Conservation (phyloP, 2,797 vertebrate genomes). For the Acanthornis magna region DNA sequence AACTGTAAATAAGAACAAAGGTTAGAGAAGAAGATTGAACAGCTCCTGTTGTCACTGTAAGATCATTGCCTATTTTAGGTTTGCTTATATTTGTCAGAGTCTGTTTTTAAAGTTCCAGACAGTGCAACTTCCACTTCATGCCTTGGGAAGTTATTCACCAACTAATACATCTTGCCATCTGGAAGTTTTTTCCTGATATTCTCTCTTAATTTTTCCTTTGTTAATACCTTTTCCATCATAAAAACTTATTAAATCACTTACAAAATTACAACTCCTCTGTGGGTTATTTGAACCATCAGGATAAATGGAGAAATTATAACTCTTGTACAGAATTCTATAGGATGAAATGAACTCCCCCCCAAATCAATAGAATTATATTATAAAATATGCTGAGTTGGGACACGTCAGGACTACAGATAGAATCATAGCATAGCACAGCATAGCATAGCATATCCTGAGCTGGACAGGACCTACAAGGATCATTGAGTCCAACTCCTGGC, state of each 20-base stretch:
- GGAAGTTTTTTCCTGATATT: not conserved
- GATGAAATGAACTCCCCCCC: not conserved
- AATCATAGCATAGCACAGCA: not conserved
- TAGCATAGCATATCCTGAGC: too few relatives aligned
- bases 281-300: not conserved
- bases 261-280: not conserved
- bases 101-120: not conserved
- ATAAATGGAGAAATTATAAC: not conserved
- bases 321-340: not conserved
- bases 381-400: not conserved
- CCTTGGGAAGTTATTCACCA: not conserved
- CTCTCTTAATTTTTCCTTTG: not conserved
- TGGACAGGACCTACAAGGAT: not conserved
- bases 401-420: not conserved
- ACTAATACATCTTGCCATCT: not conserved
- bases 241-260: not conserved
- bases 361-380: not conserved
- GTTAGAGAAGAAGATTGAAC: not conserved
- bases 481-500: accelerated
- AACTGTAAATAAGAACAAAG: not conserved
- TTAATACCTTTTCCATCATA: not conserved
- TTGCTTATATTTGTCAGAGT: not conserved
- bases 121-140: not conserved
- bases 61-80: not conserved
- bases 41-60: not conserved